Percentiles rank a stretch among this genome's conserved stretches.
Evolutionary conservation across 2,113 vertebrate genomes (phyloP).

Genomic region (Ahaetulla prasina): DNA sequence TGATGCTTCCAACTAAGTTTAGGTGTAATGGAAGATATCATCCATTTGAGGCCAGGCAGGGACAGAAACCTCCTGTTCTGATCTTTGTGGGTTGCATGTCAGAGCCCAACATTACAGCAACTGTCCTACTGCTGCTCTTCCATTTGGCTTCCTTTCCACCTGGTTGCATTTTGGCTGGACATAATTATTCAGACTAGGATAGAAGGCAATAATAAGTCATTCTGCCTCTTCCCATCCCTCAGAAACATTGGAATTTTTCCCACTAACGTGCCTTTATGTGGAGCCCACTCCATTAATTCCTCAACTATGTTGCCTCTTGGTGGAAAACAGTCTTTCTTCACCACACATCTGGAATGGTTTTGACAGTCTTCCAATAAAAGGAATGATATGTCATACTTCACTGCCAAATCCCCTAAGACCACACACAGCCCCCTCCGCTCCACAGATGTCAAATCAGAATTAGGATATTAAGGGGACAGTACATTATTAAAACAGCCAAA

Average conservation of each 20-base stretch:
- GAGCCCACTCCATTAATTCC: background rate
- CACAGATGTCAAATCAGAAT: background rate
- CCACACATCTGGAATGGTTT: constrained; percentile 15
- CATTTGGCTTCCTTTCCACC: background rate
- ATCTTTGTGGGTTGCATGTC: background rate
- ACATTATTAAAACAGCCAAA: background rate
- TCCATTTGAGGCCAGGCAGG: background rate
- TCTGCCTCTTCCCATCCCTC: background rate
- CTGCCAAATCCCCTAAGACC: background rate
- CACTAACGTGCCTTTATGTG: background rate
- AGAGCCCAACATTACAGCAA: background rate
- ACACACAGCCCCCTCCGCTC: background rate
- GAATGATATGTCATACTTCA: background rate
- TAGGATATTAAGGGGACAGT: background rate
- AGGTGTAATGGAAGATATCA: background rate
- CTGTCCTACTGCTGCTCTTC: background rate
- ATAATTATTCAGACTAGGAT: background rate
- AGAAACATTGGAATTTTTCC: background rate
- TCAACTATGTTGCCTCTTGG: background rate
- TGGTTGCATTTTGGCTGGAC: background rate
- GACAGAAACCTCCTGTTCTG: background rate
- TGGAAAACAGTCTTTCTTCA: background rate
- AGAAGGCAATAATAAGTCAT: constrained; percentile 3
- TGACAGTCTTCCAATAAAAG: constrained; percentile 23
- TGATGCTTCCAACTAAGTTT: background rate